Conservation (phyloP, 2,888 invertebrate genomes). For the Sturmia bella region DNA sequence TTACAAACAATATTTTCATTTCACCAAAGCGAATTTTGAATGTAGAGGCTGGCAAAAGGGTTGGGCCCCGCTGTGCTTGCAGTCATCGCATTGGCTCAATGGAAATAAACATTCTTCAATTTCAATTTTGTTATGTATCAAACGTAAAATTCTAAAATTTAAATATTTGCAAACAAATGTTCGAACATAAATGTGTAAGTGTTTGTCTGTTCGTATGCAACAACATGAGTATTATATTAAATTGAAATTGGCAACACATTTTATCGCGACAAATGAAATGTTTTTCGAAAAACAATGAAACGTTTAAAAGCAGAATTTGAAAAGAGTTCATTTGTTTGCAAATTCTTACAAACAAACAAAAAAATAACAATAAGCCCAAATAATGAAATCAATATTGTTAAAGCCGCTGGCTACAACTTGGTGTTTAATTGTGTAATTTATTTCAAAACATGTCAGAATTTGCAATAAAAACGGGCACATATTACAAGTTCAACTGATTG, state of each 20-base stretch:
- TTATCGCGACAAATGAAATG: constrained; percentile 76
- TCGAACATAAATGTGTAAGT: background rate
- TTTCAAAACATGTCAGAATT: too few relatives aligned
- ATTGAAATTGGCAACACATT: constrained; percentile 76
- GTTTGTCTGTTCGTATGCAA: background rate
- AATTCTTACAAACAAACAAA: too few relatives aligned
- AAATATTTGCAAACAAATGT: constrained; percentile 49
- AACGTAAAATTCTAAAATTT: constrained; percentile 71
- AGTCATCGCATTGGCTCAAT: constrained; percentile 19
- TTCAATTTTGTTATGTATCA: constrained; percentile 73
- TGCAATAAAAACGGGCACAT: too few relatives aligned
- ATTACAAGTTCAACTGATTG: too few relatives aligned
- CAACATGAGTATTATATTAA: constrained; percentile 52
- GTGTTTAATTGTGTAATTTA: too few relatives aligned
- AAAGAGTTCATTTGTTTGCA: constrained; percentile 1
- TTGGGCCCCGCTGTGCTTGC: constrained; percentile 37
- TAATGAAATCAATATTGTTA: too few relatives aligned
- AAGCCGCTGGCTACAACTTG: too few relatives aligned
- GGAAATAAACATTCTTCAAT: constrained; percentile 55
- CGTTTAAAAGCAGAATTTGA: constrained; percentile 20
- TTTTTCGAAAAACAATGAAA: constrained; percentile 45
- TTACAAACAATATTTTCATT: constrained; percentile 23
- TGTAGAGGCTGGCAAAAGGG: constrained; percentile 36
- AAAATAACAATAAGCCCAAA: too few relatives aligned
- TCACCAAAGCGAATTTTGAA: constrained; percentile 65